phyloP scores from a whole-genome alignment of 2,113 vertebrate species.

The Pandion haliaetus region DNA sequence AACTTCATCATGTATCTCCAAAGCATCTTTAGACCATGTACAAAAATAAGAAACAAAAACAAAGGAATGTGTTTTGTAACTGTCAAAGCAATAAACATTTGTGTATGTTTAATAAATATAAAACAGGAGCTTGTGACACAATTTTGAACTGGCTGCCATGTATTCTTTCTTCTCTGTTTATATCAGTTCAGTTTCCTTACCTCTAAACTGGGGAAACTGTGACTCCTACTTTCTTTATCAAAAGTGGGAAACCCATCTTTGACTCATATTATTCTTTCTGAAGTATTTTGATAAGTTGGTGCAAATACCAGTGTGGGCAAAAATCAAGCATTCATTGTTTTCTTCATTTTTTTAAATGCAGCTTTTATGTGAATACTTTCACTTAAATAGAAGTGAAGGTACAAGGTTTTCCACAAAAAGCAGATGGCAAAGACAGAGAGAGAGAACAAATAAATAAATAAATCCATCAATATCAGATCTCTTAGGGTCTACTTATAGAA shows the following conservation, averaged over 20 bases:
- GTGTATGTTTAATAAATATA: background rate
- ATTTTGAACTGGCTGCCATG: background rate
- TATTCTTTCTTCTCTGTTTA: background rate
- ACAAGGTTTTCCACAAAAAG: background rate
- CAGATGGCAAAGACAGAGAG: background rate
- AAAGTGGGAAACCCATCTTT: background rate
- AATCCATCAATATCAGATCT: background rate
- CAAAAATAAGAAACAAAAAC: background rate
- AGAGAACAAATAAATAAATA: background rate
- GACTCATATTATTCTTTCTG: background rate
- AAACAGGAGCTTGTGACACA: background rate
- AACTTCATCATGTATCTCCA: background rate
- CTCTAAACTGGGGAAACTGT: background rate
- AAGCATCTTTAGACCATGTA: background rate
- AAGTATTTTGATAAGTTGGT: background rate
- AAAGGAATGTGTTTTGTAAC: background rate
- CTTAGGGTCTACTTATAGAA: background rate
- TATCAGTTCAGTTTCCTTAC: background rate
- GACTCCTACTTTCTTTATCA: background rate
- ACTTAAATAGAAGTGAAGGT: background rate
- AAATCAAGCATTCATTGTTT: background rate
- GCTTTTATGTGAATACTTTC: background rate
- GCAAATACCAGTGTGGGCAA: background rate
- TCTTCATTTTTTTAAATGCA: background rate
- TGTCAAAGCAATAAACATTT: background rate